phyloP scores from a whole-genome alignment of 2,797 vertebrate species.

The Euthynnus affinis region DNA sequence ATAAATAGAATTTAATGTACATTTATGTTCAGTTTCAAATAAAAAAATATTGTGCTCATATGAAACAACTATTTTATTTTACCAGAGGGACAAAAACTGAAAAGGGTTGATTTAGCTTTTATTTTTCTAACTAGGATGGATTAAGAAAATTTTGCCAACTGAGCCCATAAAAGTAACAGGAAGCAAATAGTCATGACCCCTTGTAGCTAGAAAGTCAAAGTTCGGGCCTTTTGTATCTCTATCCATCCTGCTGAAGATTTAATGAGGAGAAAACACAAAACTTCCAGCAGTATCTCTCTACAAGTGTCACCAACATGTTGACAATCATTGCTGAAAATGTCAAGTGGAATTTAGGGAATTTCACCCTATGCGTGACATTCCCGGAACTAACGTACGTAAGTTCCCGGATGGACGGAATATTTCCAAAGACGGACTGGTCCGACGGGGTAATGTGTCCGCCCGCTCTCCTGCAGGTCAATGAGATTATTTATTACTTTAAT shows the following conservation, averaged over 20 bases:
- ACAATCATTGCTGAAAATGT: too few relatives aligned
- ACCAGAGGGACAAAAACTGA: neutral
- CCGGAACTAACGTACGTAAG: conserved; percentile 51
- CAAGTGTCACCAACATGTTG: too few relatives aligned
- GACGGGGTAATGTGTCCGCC: conserved; percentile 29
- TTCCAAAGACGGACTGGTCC: conserved; percentile 65
- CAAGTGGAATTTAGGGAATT: too few relatives aligned
- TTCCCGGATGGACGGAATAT: conserved; percentile 29
- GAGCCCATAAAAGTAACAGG: neutral
- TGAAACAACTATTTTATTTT: neutral
- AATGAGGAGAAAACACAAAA: neutral
- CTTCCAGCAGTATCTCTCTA: neutral
- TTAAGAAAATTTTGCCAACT: neutral
- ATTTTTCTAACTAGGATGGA: neutral
- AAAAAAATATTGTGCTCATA: conserved; percentile 18
- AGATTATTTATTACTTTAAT: neutral
- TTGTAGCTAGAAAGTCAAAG: neutral
- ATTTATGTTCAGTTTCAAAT: conserved; percentile 35
- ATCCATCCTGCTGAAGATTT: too few relatives aligned
- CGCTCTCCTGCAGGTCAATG: conserved; percentile 32
- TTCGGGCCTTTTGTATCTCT: neutral
- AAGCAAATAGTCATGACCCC: neutral
- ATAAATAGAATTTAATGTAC: neutral
- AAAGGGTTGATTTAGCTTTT: neutral
- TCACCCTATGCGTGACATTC: neutral